Evolutionary conservation across 1,140 invertebrate species (phyloP).

Genomic region (Scaptomyza montana): DNA sequence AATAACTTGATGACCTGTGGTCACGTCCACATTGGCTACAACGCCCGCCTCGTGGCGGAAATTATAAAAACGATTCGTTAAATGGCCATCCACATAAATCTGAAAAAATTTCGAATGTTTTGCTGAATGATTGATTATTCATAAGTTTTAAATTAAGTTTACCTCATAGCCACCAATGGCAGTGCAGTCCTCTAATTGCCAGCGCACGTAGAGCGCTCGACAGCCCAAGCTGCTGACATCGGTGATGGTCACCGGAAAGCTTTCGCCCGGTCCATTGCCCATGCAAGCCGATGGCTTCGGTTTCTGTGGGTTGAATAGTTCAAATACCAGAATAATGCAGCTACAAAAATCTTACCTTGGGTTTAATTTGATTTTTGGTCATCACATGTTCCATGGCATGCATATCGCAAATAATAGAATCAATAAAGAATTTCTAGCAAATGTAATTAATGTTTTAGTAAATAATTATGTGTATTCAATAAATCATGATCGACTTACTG

Average conservation of each 20-base stretch:
- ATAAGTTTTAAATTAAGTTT: background rate
- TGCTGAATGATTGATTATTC: background rate
- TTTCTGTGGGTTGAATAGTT: background rate
- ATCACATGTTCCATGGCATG: conserved; percentile 75
- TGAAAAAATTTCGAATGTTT: background rate
- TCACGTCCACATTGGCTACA: conserved; percentile 68
- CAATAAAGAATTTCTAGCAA: conserved; percentile 75
- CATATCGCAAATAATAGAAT: conserved; percentile 74
- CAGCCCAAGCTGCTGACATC: conserved; percentile 62
- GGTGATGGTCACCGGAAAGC: conserved; percentile 70
- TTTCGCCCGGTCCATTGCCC: conserved; percentile 28
- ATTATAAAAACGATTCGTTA: conserved; percentile 73
- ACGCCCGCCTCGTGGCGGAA: conserved; percentile 71
- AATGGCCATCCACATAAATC: conserved; percentile 79
- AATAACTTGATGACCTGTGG: conserved; percentile 60
- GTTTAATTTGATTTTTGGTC: conserved; percentile 48
- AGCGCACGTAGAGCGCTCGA: conserved; percentile 67
- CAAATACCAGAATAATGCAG: background rate
- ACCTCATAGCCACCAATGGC: conserved; percentile 77
- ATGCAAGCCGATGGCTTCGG: conserved; percentile 15
- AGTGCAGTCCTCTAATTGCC: conserved; percentile 65
- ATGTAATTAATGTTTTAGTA: background rate
- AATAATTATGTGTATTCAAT: background rate
- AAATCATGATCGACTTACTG: conserved; percentile 36
- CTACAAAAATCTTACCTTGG: conserved; percentile 47